phyloP scores from a whole-genome alignment of 2,797 vertebrate genomes.

The Siniperca scherzeri region DNA sequence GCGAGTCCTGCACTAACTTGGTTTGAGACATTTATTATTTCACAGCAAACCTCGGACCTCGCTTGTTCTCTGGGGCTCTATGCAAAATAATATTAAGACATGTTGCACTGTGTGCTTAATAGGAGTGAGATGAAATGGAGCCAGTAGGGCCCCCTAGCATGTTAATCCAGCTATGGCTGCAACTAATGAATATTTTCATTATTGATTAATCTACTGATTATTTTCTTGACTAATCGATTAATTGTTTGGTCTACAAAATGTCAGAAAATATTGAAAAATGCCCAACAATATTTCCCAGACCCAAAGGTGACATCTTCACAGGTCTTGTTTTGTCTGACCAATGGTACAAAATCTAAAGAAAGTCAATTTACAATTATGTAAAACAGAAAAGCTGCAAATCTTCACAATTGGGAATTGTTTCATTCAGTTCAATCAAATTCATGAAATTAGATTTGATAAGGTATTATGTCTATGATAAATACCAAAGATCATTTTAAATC shows the following conservation, averaged over 20 bases:
- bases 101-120: background rate
- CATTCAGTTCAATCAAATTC: background rate
- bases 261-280: background rate
- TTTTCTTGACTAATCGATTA: background rate
- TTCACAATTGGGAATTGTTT: background rate
- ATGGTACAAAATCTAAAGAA: background rate
- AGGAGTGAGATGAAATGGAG: background rate
- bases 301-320: too few relatives aligned
- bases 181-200: background rate
- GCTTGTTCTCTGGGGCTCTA: background rate
- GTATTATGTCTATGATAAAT: background rate
- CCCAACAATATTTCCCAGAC: too few relatives aligned
- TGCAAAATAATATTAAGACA: background rate
- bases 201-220: background rate
- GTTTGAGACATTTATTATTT: background rate
- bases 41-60: background rate
- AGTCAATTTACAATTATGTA: background rate
- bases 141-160: background rate
- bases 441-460: background rate
- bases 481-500: background rate
- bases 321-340: background rate
- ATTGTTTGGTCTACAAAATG: background rate
- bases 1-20: background rate
- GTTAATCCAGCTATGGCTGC: background rate
- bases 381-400: background rate